Evolutionary conservation across 2,888 invertebrate genomes (phyloP), one percentile per base, ranked within the genome.

Genomic region (Ectemnius cavifrons): DNA sequence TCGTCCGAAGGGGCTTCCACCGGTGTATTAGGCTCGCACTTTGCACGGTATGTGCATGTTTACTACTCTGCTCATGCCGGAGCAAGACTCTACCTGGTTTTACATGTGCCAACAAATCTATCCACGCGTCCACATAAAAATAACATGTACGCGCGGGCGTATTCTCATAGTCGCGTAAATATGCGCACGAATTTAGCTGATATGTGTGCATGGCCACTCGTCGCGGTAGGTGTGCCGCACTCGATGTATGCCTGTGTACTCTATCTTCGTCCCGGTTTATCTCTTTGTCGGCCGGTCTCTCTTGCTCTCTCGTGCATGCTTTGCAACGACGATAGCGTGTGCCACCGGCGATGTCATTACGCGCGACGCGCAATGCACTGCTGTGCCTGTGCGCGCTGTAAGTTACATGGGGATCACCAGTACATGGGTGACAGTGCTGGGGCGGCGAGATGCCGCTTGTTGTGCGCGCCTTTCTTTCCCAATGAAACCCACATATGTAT

Each of bases 1-100:
- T 86, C 86, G 87, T 84, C 85, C 85, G 82, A 88, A 87, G 88
- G 86, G 88, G 86, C 86, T 87, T 86, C 85, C 81, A 85, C 83
- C 83, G 82, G 81, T 85, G 84, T 85, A 85, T 84, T 82, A 80
- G 81, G 82, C 83, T 81, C 79, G 79, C 83, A 84, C 84, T 82
- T 84, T 80, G 83, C 75, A 82, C 83, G 83, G 83, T 84, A 85
- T 78, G 77, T 76, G 79, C 65, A 52, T 57, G 71, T 52, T 52
- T 52, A 14, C 16, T 52, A 16, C 14, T 52, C 52, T 16, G 16
- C 6, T 16, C 6, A 52, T 52, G n/a, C 37, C 3, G 8, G 8
- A 37, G 37, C 37, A 37, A 37, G 2, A 6, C 4, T 52, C 52
- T 52, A 52, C 6, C 52, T 52, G 16, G 14, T 52, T 52, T 16